Base-by-base conservation (phyloP, 2,113 vertebrate species). In the Ursus arctos region DNA sequence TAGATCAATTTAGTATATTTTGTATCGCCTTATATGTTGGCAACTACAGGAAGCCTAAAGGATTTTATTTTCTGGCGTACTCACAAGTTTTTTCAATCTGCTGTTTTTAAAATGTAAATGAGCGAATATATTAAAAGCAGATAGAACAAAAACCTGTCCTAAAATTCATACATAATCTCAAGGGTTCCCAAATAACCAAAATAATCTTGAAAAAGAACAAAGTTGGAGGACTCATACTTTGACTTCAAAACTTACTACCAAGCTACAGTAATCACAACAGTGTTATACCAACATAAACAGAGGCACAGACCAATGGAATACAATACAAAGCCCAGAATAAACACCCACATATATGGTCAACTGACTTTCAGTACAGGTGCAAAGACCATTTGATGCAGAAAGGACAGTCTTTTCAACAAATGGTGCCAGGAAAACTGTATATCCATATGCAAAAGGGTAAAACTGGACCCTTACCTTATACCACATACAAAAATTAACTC, bases 121-220 rank as follows among this genome's bases (percentile, higher is more conserved):
- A 96, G 84, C 16, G 4, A 80, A 80, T 59, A 53, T 49, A 76
- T 43, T 81, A 88, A 81, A 55, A 55, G 15, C 15, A 96, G 49
- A 80, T 1, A 88, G 63, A 92, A 92, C 55, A 97, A 92, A 96
- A 96, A 26, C 22, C 22, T 74, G 59, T 59, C 40, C 15, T 89
- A 94, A 92, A 92, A 74, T 72, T 76, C 24, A 47, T 36, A 57
- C 15, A 19, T 19, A 65, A 83, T 96, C 33, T 76, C 83, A 88
- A 74, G 26, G 28, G 31, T 31, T 7, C 36, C n/a, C 43, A 7
- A 88, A 61, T 7, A 71, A 10, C 65, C 28, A 77, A 91, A 85
- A 67, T 26, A 85, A 67, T 47, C 47, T 22, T 47, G 36, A 55
- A 43, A 83, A 94, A 95, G 43, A 76, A 76, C 86, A 53, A 57